Evolutionary conservation across 2,113 vertebrate genomes (phyloP).

Genomic region (Chloebia gouldiae): DNA sequence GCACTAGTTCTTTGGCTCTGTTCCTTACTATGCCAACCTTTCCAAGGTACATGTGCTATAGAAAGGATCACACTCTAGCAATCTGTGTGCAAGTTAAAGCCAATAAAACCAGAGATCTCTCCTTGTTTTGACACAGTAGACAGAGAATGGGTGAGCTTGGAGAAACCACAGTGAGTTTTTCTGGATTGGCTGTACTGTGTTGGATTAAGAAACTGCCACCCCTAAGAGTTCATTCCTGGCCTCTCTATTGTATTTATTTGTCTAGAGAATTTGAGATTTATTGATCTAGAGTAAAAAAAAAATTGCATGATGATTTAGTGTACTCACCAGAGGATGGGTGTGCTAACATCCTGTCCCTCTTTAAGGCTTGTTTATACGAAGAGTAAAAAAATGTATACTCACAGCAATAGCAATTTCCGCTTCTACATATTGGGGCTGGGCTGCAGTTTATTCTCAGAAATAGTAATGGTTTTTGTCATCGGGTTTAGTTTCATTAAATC

Average conservation of each 20-base stretch:
- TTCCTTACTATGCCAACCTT: neutral
- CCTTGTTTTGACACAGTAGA: neutral
- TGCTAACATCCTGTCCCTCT: conserved; percentile 1
- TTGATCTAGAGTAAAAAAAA: neutral
- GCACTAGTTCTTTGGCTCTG: neutral
- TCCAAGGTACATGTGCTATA: neutral
- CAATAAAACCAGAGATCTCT: neutral
- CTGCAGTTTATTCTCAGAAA: conserved; percentile 25
- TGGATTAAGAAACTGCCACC: neutral
- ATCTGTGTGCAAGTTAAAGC: neutral
- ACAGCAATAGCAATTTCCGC: neutral
- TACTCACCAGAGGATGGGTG: neutral
- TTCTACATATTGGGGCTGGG: neutral
- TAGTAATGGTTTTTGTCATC: conserved; percentile 16
- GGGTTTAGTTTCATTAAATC: neutral
- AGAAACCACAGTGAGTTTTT: neutral
- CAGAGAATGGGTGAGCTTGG: neutral
- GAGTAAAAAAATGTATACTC: neutral
- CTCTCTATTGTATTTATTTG: neutral
- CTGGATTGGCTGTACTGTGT: neutral
- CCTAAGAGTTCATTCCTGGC: neutral
- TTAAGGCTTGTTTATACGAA: neutral
- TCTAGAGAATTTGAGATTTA: conserved; percentile 8
- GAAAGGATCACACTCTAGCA: neutral
- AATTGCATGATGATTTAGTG: neutral